Percentiles rank a stretch among this genome's conserved stretches.
These are phyloP conservation scores for Carpatolechia fugitivella DNA, from an alignment of 2,888 invertebrate species.

Conservation along the genomic window DNA sequence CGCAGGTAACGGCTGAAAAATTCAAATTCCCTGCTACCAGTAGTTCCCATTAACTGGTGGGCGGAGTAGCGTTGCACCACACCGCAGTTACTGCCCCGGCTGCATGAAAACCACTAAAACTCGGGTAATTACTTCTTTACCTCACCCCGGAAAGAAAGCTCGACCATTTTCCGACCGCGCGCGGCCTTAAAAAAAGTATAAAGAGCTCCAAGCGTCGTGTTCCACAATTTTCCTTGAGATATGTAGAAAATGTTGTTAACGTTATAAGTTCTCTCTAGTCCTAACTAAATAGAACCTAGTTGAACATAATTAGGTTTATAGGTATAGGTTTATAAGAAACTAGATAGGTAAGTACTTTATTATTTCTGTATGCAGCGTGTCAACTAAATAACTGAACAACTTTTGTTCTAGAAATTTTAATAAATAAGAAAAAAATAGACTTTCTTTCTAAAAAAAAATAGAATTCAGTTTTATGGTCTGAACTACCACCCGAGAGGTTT, in stretches of 20 bases:
- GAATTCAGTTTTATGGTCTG: no score
- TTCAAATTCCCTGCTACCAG: conserved; percentile 62
- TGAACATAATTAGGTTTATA: no score
- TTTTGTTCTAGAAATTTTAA: no score
- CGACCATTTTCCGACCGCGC: conserved; percentile 2
- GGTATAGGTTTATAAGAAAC: no score
- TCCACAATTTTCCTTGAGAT: conserved; percentile 1
- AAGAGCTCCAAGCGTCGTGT: conserved; percentile 1
- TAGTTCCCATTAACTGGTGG: conserved; percentile 46
- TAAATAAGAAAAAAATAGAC: no score
- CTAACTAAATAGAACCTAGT: no score
- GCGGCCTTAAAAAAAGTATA: neutral
- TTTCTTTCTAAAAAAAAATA: no score
- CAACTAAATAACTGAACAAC: no score
- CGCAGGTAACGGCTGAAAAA: conserved; percentile 75
- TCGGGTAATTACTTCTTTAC: conserved; percentile 27
- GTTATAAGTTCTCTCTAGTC: neutral
- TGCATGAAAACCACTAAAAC: conserved; percentile 34
- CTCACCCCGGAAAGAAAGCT: neutral
- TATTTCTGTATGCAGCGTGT: no score
- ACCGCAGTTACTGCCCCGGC: conserved; percentile 47
- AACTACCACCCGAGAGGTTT: no score
- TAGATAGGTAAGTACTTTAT: no score
- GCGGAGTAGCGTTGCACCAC: conserved; percentile 26
- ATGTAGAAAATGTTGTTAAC: conserved; percentile 6